Base-by-base conservation (phyloP, 2,888 invertebrate genomes). In the Apocheima hispidaria region DNA sequence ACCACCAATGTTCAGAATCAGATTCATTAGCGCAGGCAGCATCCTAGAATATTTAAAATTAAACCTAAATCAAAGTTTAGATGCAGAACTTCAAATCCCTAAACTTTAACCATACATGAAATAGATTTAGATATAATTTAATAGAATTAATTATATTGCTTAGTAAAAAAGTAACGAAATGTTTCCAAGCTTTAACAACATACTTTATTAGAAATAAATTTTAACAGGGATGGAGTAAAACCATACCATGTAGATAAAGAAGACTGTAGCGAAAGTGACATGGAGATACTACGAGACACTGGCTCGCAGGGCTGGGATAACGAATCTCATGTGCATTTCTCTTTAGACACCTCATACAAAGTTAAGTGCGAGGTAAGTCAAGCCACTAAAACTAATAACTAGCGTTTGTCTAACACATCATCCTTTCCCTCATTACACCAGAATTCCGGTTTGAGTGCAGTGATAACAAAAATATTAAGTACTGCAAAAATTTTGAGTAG, bases 281-380 rank as follows among this genome's bases (percentile, higher is more conserved):
- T 75, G 21, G 91, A 92, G 41, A 78, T 78, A 1, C 67, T 77
- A 1, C 77, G 72, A 30, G 87, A 88, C 26, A 81, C 84, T 0
- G 83, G 85, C 4, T 83, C 84, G 0, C 88, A 89, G 51, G 89
- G 85, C 23, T 79, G 82, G 67, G 92, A 92, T 46, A 88, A 90
- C 36, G 88, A 92, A 2, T 90, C 92, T 0, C 93, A 93, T 85
- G 93, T 93, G 0, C 93, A 93, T 64, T 93, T 93, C 67, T 92
- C 93, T 12, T 68, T 88, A 41, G 91, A 92, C 50, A 92, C 90
- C 20, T 88, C 89, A 2, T 84, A 91, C 62, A 92, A 92, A 72
- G 88, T 88, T 6, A 92, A 91, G 71, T 91, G 88, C 82, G 92
- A 92, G 82, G 92, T 92, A 71, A 79, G 80, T 30, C 30, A 9